Evolutionary conservation across 2,888 invertebrate species (phyloP).

Genomic region (Drosophila kokeensis): DNA sequence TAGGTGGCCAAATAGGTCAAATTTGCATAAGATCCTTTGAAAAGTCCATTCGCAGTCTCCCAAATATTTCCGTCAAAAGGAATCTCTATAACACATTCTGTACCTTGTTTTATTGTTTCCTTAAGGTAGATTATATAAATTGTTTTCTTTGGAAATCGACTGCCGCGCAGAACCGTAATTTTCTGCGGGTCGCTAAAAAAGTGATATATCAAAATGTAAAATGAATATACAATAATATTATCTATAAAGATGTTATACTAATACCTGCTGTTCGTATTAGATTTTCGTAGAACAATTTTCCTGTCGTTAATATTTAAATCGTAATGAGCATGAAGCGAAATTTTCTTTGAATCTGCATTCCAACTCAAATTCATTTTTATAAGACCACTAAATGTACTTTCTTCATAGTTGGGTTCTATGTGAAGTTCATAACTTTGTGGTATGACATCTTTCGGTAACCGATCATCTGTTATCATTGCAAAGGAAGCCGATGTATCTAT

Average conservation of each 20-base stretch:
- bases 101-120: constrained; percentile 86
- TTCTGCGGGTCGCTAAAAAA: constrained; percentile 27
- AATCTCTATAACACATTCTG: constrained; percentile 88
- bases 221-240: background rate
- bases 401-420: constrained; percentile 88
- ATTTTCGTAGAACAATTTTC: constrained; percentile 85
- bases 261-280: constrained; percentile 66
- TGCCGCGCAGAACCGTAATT: constrained; percentile 83
- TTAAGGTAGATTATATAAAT: constrained; percentile 88
- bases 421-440: constrained; percentile 89
- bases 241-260: constrained; percentile 1
- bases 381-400: constrained; percentile 88
- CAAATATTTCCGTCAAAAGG: constrained; percentile 89
- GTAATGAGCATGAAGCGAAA: constrained; percentile 89
- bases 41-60: constrained; percentile 89
- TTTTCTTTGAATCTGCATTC: constrained; percentile 87
- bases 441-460: constrained; percentile 88
- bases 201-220: background rate
- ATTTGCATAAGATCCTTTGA: constrained; percentile 88
- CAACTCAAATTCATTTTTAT: constrained; percentile 90
- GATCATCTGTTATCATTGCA: constrained; percentile 87
- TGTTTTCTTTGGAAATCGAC: constrained; percentile 87
- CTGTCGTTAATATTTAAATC: constrained; percentile 87
- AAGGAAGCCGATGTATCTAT: constrained; percentile 91
- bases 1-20: constrained; percentile 88